Percentiles rank a stretch among this genome's conserved stretches.
Evolutionary conservation across 1,140 invertebrate genomes (phyloP).

Genomic region (Lycorma delicatula): DNA sequence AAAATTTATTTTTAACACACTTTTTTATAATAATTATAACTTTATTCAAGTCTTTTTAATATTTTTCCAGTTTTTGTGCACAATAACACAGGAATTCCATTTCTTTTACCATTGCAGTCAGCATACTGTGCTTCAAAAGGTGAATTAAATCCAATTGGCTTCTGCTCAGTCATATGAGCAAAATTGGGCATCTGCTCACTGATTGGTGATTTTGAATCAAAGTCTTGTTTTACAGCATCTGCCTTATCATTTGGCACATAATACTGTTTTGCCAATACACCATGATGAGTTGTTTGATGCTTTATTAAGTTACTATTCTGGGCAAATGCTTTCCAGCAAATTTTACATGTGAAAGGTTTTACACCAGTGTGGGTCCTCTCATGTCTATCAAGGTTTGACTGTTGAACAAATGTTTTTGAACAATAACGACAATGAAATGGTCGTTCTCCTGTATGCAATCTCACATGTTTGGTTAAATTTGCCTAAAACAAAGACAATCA

Average conservation of each 20-base stretch:
- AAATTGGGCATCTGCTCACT: neutral
- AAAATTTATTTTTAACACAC: too few relatives aligned
- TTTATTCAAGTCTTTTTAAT: slow-evolving; percentile 16
- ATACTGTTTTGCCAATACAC: neutral
- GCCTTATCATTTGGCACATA: neutral
- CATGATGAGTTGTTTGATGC: slow-evolving; percentile 33
- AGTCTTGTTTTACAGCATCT: neutral
- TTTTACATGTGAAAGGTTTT: slow-evolving; percentile 38
- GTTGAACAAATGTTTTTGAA: slow-evolving; percentile 52
- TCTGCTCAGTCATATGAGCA: neutral
- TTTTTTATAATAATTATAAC: too few relatives aligned
- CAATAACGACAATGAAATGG: slow-evolving; percentile 52
- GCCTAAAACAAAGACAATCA: slow-evolving; percentile 13
- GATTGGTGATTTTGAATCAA: neutral
- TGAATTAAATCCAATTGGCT: neutral
- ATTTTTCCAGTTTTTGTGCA: slow-evolving; percentile 19
- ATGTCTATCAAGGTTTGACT: slow-evolving; percentile 54
- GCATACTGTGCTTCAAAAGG: neutral
- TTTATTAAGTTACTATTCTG: slow-evolving; percentile 29
- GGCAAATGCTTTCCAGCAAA: slow-evolving; percentile 22
- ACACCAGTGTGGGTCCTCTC: slow-evolving; percentile 54
- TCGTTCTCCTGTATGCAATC: slow-evolving; percentile 53
- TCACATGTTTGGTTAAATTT: slow-evolving; percentile 41
- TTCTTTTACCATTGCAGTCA: slow-evolving; percentile 3
- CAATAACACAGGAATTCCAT: slow-evolving; percentile 16